Evolutionary conservation across 1,140 invertebrate species (phyloP).

Genomic region (Tribolium madens): DNA sequence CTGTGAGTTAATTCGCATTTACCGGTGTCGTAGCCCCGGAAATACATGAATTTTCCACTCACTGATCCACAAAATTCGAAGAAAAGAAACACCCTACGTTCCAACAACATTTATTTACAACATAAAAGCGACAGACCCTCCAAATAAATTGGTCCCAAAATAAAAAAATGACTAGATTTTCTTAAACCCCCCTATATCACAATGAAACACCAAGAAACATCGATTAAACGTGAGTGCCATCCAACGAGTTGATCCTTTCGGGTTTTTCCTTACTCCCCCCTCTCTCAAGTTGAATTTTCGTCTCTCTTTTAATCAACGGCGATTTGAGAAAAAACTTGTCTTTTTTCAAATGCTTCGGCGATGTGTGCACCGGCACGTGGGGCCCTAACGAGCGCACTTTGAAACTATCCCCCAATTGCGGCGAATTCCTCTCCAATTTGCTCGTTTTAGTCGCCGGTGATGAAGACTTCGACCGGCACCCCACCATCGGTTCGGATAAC

Average conservation of each 20-base stretch:
- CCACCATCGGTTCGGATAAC: constrained; percentile 62
- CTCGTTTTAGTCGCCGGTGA: constrained; percentile 50
- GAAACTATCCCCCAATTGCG: constrained; percentile 47
- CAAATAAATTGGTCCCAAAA: background rate
- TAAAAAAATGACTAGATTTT: constrained; percentile 7
- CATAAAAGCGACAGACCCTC: background rate
- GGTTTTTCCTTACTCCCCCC: constrained; percentile 47
- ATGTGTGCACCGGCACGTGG: constrained; percentile 60
- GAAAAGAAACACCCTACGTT: background rate
- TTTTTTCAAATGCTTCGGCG: constrained; percentile 58
- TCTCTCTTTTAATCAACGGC: constrained; percentile 59
- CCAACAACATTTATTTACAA: constrained; percentile 31
- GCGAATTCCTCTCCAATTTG: constrained; percentile 48
- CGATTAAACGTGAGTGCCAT: constrained; percentile 59
- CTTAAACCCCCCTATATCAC: background rate
- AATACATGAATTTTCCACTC: background rate
- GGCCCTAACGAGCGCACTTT: constrained; percentile 55
- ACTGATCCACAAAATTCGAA: background rate
- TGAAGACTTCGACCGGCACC: constrained; percentile 47
- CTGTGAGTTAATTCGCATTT: too few relatives aligned
- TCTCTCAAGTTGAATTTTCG: constrained; percentile 58
- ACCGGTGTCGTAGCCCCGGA: background rate
- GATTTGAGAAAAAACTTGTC: constrained; percentile 62
- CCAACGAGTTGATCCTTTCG: constrained; percentile 56
- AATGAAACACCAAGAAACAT: constrained; percentile 25